These are phyloP conservation scores for Stramonita haemastoma DNA, from an alignment of 2,888 invertebrate species.

Conservation along the genomic window DNA sequence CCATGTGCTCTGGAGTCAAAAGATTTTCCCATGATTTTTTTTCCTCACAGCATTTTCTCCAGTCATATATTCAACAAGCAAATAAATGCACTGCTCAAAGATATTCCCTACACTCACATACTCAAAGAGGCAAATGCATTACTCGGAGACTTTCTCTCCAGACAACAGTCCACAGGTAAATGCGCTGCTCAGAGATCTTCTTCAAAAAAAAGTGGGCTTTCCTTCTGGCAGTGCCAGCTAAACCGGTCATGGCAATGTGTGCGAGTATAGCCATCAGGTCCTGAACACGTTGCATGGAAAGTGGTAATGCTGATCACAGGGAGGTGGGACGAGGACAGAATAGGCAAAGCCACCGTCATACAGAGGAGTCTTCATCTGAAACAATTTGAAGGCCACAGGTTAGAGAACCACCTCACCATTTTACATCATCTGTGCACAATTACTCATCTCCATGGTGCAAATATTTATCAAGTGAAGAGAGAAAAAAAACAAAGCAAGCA, in stretches of 20 bases:
- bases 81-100: too few species aligned
- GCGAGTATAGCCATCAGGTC: not conserved
- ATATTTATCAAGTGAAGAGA: too few species aligned
- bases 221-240: not conserved
- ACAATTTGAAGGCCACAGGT: not conserved
- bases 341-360: conserved; percentile 41
- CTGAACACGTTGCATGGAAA: not conserved
- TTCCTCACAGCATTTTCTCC: too few species aligned
- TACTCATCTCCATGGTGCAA: too few species aligned
- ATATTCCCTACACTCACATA: too few species aligned
- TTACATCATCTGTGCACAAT: too few species aligned
- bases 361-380: conserved; percentile 39
- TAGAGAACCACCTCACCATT: too few species aligned
- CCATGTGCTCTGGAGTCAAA: too few species aligned
- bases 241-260: not conserved
- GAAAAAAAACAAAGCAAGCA: too few species aligned
- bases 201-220: not conserved
- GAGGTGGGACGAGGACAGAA: not conserved
- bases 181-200: not conserved
- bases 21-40: too few species aligned
- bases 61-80: too few species aligned
- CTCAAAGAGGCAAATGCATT: too few species aligned
- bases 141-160: not conserved
- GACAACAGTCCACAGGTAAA: not conserved
- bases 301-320: not conserved